These are phyloP conservation scores for Condylura cristata DNA, from an alignment of 2,113 vertebrate species.

Conservation along the genomic window DNA sequence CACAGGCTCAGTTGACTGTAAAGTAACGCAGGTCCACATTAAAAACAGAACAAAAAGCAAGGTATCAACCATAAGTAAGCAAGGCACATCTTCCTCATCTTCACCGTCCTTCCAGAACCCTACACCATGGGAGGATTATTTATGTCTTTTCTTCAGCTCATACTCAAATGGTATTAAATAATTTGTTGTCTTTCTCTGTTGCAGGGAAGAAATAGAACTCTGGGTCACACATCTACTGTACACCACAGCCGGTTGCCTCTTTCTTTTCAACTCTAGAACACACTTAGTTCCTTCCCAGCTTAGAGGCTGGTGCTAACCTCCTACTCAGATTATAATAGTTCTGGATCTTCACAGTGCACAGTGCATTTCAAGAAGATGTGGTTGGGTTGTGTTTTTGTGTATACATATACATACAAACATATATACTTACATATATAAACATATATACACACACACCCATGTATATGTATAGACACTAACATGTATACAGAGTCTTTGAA, in stretches of 20 bases:
- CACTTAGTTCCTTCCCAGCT: neutral
- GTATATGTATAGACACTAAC: too few species aligned
- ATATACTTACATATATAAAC: too few species aligned
- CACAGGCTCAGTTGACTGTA: neutral
- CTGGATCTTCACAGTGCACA: neutral
- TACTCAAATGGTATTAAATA: neutral
- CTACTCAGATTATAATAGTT: fast-evolving
- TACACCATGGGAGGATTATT: neutral
- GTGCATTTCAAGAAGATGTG: neutral
- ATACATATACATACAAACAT: too few species aligned
- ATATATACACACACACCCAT: too few species aligned
- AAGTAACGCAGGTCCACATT: neutral
- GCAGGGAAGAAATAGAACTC: neutral
- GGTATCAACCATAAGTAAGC: neutral
- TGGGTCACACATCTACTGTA: neutral
- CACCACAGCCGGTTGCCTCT: neutral
- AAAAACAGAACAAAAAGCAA: too few species aligned
- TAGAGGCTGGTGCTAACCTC: neutral
- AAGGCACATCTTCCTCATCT: neutral
- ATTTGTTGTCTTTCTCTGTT: neutral
- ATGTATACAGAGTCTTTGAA: too few species aligned
- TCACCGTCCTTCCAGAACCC: neutral
- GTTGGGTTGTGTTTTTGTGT: too few species aligned
- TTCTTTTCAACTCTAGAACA: neutral
- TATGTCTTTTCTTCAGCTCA: neutral